These are phyloP conservation scores for Eudorcas thomsonii DNA, from an alignment of 2,113 vertebrate species.

Conservation along the genomic window DNA sequence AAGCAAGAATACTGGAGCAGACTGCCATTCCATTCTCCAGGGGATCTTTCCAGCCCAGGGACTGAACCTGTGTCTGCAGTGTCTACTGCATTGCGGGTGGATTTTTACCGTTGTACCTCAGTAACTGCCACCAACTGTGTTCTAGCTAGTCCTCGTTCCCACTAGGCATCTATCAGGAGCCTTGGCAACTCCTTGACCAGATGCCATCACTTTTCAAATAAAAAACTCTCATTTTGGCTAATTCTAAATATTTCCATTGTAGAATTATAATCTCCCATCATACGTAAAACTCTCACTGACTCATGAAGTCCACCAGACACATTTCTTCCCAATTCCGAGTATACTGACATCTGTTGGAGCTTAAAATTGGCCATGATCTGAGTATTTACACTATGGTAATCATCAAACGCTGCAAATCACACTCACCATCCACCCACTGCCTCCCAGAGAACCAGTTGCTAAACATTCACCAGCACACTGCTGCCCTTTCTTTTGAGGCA, in stretches of 20 bases:
- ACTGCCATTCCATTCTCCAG: background rate
- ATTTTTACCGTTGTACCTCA: background rate
- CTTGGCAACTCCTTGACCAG: background rate
- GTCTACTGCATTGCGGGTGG: background rate
- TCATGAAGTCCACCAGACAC: background rate
- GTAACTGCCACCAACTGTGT: background rate
- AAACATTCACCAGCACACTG: background rate
- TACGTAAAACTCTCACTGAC: background rate
- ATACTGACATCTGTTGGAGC: background rate
- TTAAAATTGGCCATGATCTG: background rate
- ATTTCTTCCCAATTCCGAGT: background rate
- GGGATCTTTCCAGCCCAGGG: background rate
- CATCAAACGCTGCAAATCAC: background rate
- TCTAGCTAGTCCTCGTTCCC: background rate
- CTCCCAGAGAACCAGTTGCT: background rate
- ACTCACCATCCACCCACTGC: rapidly evolving
- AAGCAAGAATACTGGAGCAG: background rate
- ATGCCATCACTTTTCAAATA: background rate
- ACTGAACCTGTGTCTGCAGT: background rate
- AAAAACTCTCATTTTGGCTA: background rate
- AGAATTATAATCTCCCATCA: background rate
- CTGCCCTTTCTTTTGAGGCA: background rate
- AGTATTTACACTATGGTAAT: background rate
- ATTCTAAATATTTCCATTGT: background rate
- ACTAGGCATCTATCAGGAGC: background rate